Evolutionary conservation across 2,797 vertebrate genomes (phyloP), one percentile per base, ranked within the genome.

Genomic region (Holocentrus rufus): DNA sequence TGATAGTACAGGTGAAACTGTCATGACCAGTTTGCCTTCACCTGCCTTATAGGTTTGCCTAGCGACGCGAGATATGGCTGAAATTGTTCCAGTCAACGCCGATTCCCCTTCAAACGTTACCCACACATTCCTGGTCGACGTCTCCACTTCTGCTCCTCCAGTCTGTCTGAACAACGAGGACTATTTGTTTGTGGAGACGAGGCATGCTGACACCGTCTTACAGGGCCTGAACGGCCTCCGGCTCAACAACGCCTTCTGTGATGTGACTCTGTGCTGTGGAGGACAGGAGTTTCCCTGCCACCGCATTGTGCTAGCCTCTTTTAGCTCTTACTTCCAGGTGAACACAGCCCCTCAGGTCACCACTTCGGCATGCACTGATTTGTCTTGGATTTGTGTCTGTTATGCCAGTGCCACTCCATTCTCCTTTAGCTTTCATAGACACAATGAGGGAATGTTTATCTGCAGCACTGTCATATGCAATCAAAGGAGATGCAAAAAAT

Each of bases 281-380:
- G 94, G 94, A 1, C 93, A 95, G 76, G 95, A 95, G 90, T 95
- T 95, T 72, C 93, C 94, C 36, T 95, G 95, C 54, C 95, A 95
- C 46, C 94, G 95, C 58, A 94, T 95, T 0, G 94, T 95, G 1
- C 85, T 95, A 64, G 95, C 95, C 47, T 94, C 95, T 39, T 95
- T 94, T 65, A 95, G 95, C 91, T 93, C 93, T 2, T 95, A 95
- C 84, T 95, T 95, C 70, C 93, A 94, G 93, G 94, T 95, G 69
- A 77, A 10, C 36, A 11, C 20, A n/a, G 36, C 5, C 13, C 34
- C 39, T 20, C 58, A 60, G 2, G 13, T 20, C 10, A 10, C 6
- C 23, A 20, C 15, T 7, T 17, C 3, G 2, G 27, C 53, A 17
- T 18, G n/a, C 10, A 23, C 47, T 30, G 46, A 18, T 15, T 4